These are phyloP conservation scores for Epicampocera succincta DNA, from an alignment of 2,888 invertebrate genomes.

Conservation along the genomic window DNA sequence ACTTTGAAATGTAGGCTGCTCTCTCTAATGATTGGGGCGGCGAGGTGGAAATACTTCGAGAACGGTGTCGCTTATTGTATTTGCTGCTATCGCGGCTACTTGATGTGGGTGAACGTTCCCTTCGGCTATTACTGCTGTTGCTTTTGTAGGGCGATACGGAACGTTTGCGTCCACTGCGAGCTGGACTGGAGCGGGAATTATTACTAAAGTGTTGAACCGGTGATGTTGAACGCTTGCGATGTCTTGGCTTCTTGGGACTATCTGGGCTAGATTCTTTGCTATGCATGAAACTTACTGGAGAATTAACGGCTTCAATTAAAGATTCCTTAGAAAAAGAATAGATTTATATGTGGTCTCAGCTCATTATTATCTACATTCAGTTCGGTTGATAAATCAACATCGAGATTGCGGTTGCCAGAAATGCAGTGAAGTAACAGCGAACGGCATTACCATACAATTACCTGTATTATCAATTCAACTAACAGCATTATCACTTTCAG, in stretches of 20 bases:
- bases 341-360: too few relatives aligned
- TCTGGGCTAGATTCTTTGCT: conserved; percentile 74
- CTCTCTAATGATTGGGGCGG: conserved; percentile 78
- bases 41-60: conserved; percentile 74
- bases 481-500: too few relatives aligned
- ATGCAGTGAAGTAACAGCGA: too few relatives aligned
- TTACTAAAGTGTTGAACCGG: conserved; percentile 72
- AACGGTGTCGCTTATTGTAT: conserved; percentile 75
- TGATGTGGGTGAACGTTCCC: conserved; percentile 70
- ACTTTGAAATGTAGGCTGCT: conserved; percentile 67
- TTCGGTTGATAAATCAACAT: too few relatives aligned
- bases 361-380: too few relatives aligned
- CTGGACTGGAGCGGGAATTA: conserved; percentile 77
- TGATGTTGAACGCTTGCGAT: conserved; percentile 75
- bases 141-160: conserved; percentile 72
- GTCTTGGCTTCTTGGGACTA: conserved; percentile 73
- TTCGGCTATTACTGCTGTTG: conserved; percentile 70
- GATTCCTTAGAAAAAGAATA: conserved; percentile 69
- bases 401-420: too few relatives aligned
- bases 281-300: conserved; percentile 75
- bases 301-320: conserved; percentile 73
- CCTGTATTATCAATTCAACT: too few relatives aligned
- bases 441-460: too few relatives aligned
- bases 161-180: conserved; percentile 79
- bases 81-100: conserved; percentile 71